Evolutionary conservation across 2,113 vertebrate species (phyloP).

Genomic region (Sialia sialis): DNA sequence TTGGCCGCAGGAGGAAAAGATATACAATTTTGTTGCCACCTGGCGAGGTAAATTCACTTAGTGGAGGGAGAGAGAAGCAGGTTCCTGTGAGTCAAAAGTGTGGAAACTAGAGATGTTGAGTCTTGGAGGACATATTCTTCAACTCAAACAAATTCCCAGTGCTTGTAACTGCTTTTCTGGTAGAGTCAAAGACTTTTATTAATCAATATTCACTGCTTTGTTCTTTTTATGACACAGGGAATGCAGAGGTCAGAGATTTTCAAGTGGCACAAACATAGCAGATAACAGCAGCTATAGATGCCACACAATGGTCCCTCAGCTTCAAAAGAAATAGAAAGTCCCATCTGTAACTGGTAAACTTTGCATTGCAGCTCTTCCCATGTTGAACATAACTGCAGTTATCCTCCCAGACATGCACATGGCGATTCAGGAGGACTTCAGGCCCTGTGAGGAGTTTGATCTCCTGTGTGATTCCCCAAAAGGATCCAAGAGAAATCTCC

Average conservation of each 20-base stretch:
- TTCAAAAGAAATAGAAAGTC: conserved; percentile 21
- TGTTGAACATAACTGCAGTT: neutral
- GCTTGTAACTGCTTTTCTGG: neutral
- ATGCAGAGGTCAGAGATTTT: conserved; percentile 61
- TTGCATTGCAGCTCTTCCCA: neutral
- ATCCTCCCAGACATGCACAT: neutral
- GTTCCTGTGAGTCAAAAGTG: neutral
- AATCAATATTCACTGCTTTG: conserved; percentile 38
- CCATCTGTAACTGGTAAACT: neutral
- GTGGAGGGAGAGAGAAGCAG: neutral
- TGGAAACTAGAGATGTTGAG: neutral
- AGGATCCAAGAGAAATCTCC: neutral
- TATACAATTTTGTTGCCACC: neutral
- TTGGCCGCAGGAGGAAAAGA: neutral
- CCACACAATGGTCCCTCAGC: conserved; percentile 26
- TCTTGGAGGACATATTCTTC: neutral
- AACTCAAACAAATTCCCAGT: neutral
- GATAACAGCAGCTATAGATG: neutral
- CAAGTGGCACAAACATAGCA: conserved; percentile 19
- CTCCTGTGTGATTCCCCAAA: neutral
- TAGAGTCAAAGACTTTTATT: conserved; percentile 42
- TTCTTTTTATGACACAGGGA: conserved; percentile 51
- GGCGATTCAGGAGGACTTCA: neutral
- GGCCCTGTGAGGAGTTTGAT: neutral
- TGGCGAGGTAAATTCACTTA: neutral